A percentile compares a stretch with the other conserved stretches of the same genome.
Conservation (phyloP, 2,888 invertebrate genomes). For the Pollenia amentaria region DNA sequence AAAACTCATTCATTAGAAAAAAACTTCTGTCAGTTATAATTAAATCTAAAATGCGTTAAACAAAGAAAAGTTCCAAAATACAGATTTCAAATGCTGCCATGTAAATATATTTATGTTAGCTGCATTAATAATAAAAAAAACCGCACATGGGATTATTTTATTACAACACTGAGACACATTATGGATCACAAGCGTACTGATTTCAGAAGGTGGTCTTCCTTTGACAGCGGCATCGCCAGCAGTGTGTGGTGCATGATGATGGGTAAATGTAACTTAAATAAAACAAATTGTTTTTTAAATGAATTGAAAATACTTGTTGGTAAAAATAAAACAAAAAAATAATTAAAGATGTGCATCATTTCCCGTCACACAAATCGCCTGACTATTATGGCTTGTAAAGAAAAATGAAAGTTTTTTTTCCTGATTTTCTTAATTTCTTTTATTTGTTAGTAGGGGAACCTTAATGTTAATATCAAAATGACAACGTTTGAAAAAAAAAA, state of each 20-base stretch:
- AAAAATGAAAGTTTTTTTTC: slow-evolving; percentile 58
- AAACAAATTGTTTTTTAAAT: slow-evolving; percentile 69
- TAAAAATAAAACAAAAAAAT: neutral
- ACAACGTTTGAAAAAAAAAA: slow-evolving; percentile 42
- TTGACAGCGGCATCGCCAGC: slow-evolving; percentile 27
- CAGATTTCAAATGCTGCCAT: neutral
- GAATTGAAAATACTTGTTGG: slow-evolving; percentile 32
- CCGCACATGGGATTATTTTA: slow-evolving; percentile 18
- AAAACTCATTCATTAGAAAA: neutral
- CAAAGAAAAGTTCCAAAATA: neutral
- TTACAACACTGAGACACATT: neutral
- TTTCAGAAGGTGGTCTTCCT: slow-evolving; percentile 26
- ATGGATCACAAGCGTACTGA: neutral
- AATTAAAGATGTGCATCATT: slow-evolving; percentile 17
- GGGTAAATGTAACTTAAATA: slow-evolving; percentile 53
- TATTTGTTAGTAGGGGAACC: slow-evolving; percentile 18
- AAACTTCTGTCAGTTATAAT: slow-evolving; percentile 3
- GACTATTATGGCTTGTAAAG: slow-evolving; percentile 1
- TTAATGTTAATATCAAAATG: slow-evolving; percentile 26
- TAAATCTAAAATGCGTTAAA: slow-evolving; percentile 9
- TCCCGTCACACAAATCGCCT: slow-evolving; percentile 27
- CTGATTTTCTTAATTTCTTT: neutral
- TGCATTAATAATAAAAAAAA: slow-evolving; percentile 2
- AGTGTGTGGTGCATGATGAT: neutral
- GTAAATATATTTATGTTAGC: neutral